Evolutionary conservation across 2,113 vertebrate species (phyloP).

Genomic region (Bos javanicus): DNA sequence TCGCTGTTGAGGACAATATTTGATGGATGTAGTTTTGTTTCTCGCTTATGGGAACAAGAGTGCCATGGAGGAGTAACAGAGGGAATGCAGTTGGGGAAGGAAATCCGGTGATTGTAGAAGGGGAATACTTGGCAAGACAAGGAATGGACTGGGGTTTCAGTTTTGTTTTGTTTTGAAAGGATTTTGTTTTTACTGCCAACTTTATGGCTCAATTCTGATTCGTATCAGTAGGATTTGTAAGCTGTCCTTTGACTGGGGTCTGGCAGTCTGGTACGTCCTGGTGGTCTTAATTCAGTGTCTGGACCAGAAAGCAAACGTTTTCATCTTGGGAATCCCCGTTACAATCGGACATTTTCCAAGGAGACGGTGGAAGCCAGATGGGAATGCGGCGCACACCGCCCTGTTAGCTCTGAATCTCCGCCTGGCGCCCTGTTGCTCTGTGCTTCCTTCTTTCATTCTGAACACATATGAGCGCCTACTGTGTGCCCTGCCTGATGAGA

Average conservation of each 20-base stretch:
- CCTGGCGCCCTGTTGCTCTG: neutral
- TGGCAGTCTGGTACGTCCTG: neutral
- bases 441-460: neutral
- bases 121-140: neutral
- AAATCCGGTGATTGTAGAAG: neutral
- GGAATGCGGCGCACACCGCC: neutral
- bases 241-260: neutral
- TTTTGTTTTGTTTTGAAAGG: neutral
- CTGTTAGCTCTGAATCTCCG: neutral
- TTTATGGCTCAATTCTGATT: conserved; percentile 8
- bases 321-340: conserved; percentile 39
- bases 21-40: neutral
- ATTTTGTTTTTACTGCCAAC: conserved; percentile 11
- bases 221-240: conserved; percentile 31
- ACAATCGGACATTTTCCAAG: conserved; percentile 45
- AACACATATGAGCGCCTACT: neutral
- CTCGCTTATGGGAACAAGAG: neutral
- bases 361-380: neutral
- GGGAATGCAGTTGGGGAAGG: neutral
- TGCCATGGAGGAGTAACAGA: neutral
- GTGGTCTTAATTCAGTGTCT: conserved; percentile 53
- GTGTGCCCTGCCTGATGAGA: neutral
- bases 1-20: neutral
- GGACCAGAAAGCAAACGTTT: conserved; percentile 49
- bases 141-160: neutral